phyloP scores from a whole-genome alignment of 2,888 invertebrate genomes.

The Leucophenga maculata region DNA sequence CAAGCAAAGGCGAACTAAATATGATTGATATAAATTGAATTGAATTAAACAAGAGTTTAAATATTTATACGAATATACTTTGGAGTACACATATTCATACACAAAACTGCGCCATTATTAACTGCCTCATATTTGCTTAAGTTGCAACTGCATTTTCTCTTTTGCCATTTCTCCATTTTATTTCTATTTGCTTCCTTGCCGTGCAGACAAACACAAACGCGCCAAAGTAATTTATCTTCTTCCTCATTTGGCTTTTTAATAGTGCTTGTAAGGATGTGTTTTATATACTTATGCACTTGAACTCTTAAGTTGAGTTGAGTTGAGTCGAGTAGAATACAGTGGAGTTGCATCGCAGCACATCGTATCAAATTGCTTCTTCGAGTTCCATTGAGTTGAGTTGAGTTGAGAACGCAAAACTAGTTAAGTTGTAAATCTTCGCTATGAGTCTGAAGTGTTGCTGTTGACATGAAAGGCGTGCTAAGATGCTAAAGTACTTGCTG shows the following conservation, averaged over 20 bases:
- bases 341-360: background rate
- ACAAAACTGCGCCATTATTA: no score
- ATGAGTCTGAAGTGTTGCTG: constrained; percentile 25
- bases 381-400: background rate
- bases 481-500: background rate
- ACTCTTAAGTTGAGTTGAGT: constrained; percentile 18
- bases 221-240: constrained; percentile 26
- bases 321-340: background rate
- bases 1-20: no score
- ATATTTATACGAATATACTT: background rate
- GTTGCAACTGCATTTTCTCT: background rate
- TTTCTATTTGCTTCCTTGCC: background rate
- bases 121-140: background rate
- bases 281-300: constrained; percentile 27
- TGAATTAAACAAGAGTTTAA: background rate
- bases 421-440: constrained; percentile 25
- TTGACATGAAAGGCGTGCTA: constrained; percentile 21
- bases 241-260: constrained; percentile 28
- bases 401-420: constrained; percentile 20
- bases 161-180: background rate
- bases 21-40: background rate
- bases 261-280: constrained; percentile 25
- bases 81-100: no score
- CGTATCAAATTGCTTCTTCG: background rate
- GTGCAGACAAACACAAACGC: constrained; percentile 7